Conservation (phyloP, 2,797 vertebrate species). For the Alcedo atthis region DNA sequence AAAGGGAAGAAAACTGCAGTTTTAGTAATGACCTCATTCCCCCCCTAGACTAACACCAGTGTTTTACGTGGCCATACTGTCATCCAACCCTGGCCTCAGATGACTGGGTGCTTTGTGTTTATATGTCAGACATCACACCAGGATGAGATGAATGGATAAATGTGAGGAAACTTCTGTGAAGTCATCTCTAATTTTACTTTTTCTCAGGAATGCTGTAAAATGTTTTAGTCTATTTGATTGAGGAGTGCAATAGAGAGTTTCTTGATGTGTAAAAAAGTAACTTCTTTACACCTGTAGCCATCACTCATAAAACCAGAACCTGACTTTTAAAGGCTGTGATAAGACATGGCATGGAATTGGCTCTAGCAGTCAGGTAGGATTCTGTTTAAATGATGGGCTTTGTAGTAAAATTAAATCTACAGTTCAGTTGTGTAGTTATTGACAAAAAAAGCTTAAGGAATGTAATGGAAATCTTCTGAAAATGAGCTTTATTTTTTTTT, state of each 20-base stretch:
- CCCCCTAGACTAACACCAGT: not conserved
- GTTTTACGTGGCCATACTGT: not conserved
- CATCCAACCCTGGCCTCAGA: not conserved
- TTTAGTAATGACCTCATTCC: rapidly evolving
- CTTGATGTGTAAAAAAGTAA: not conserved
- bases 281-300: not conserved
- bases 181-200: not conserved
- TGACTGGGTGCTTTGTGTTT: not conserved
- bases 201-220: not conserved
- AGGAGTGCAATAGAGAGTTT: not conserved
- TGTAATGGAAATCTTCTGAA: not conserved
- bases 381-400: not conserved
- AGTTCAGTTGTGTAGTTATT: not conserved
- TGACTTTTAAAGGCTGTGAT: not conserved
- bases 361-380: not conserved
- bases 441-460: not conserved
- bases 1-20: not conserved
- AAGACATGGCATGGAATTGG: not conserved
- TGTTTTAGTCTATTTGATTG: not conserved
- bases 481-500: not conserved
- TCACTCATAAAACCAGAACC: not conserved
- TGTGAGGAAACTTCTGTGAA: not conserved
- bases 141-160: not conserved
- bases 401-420: not conserved
- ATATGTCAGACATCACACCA: not conserved